Conservation (phyloP, 2,888 invertebrate species). For the Drosophila flavopinicola region DNA sequence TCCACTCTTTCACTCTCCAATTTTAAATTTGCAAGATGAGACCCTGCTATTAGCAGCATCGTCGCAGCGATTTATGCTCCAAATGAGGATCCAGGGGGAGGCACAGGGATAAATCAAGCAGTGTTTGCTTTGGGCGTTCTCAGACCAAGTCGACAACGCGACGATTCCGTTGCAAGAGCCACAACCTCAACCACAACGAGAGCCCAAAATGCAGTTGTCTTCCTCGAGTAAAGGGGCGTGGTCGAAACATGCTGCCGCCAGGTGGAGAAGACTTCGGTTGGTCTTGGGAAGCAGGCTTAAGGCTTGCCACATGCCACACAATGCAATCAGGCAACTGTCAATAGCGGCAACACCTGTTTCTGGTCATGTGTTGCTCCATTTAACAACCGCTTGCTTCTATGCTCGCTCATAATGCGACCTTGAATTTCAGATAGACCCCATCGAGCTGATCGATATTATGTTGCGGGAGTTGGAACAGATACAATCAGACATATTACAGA, state of each 20-base stretch:
- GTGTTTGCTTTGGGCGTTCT: constrained; percentile 70
- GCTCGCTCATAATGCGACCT: constrained; percentile 49
- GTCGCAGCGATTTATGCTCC: constrained; percentile 53
- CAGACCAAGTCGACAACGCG: constrained; percentile 44
- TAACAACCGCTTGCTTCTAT: constrained; percentile 13
- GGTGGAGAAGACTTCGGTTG: constrained; percentile 7
- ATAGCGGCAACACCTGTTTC: constrained; percentile 67
- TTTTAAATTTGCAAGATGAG: constrained; percentile 51
- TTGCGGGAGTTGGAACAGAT: constrained; percentile 41
- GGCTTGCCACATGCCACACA: constrained; percentile 64
- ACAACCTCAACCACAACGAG: too few species aligned
- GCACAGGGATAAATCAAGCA: constrained; percentile 40
- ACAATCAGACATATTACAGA: constrained; percentile 8
- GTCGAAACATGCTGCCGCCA: constrained; percentile 26
- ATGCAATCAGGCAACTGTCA: constrained; percentile 71
- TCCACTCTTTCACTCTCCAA: constrained; percentile 8
- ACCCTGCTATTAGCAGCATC: constrained; percentile 59
- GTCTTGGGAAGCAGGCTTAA: constrained; percentile 14
- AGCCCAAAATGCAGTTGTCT: constrained; percentile 70
- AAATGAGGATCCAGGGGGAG: constrained; percentile 23
- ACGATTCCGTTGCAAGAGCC: constrained; percentile 34
- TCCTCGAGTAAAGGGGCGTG: constrained; percentile 56
- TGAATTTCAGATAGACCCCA: constrained; percentile 31
- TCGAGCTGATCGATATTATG: constrained; percentile 18
- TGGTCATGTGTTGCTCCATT: constrained; percentile 27